A percentile compares a stretch with the other conserved stretches of the same genome.
Evolutionary conservation across 2,797 vertebrate genomes (phyloP).

Genomic region (Schizothorax lantsangensis): DNA sequence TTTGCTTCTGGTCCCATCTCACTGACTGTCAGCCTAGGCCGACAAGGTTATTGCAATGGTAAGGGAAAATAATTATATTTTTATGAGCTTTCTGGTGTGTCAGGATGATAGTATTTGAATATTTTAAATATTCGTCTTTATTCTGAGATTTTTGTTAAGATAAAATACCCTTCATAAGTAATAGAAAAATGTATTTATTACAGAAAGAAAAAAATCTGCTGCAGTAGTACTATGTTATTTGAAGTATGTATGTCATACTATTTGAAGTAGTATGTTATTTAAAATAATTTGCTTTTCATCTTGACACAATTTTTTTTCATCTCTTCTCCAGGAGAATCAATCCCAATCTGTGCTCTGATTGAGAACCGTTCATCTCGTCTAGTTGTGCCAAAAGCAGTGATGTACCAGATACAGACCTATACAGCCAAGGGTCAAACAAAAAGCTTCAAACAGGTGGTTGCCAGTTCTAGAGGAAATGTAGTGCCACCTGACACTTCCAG

Average conservation of each 20-base stretch:
- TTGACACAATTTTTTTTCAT: background rate
- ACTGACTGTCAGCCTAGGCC: slow-evolving; percentile 83
- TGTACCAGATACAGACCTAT: slow-evolving; percentile 86
- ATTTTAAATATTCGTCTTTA: background rate
- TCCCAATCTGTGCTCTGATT: slow-evolving; percentile 85
- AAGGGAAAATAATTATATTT: slow-evolving; percentile 58
- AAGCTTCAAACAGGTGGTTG: slow-evolving; percentile 79
- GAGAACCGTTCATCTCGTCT: slow-evolving; percentile 85
- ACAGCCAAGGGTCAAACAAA: slow-evolving; percentile 80
- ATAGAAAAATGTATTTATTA: background rate
- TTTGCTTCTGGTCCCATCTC: slow-evolving; percentile 84
- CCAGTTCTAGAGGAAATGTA: slow-evolving; percentile 82
- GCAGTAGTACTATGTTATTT: too few species aligned
- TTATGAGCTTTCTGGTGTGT: background rate
- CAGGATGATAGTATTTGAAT: background rate
- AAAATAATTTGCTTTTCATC: background rate
- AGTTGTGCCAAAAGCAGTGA: slow-evolving; percentile 84
- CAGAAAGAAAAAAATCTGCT: background rate
- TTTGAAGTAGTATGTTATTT: background rate
- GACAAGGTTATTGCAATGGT: slow-evolving; percentile 86
- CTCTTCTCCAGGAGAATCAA: slow-evolving; percentile 77
- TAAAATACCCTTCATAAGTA: background rate
- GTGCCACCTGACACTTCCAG: slow-evolving; percentile 83
- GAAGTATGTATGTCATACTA: too few species aligned
- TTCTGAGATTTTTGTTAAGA: background rate